These are phyloP conservation scores for Strix aluco DNA, from an alignment of 2,113 vertebrate genomes.

Conservation along the genomic window DNA sequence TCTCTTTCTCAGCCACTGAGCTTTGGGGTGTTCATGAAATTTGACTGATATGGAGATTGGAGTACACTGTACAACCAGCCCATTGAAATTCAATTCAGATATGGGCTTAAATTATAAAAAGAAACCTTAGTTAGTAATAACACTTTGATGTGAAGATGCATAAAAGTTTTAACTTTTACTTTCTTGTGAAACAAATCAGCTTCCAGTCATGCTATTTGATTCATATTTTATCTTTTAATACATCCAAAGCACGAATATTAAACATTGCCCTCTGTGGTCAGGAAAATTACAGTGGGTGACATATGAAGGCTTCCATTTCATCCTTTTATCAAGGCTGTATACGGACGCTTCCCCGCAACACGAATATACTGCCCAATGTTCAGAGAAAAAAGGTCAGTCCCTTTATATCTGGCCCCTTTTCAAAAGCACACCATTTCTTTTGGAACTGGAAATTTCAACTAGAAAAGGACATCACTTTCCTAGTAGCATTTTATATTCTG, in stretches of 20 bases:
- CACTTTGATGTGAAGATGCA: conserved; percentile 68
- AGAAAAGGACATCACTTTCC: not conserved
- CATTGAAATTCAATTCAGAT: conserved; percentile 68
- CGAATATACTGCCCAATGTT: not conserved
- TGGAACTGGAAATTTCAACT: not conserved
- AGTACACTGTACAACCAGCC: conserved; percentile 1
- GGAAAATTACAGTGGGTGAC: not conserved
- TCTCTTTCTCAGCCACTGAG: conserved; percentile 38
- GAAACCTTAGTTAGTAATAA: conserved; percentile 56
- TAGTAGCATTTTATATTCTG: not conserved
- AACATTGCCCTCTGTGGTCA: conserved; percentile 8
- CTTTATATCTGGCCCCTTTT: not conserved
- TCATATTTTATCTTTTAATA: conserved; percentile 66
- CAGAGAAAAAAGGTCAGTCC: not conserved
- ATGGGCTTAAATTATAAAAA: conserved; percentile 55
- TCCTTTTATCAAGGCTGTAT: not conserved
- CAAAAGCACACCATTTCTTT: not conserved
- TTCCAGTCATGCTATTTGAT: conserved; percentile 63
- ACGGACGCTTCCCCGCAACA: not conserved
- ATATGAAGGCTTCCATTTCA: conserved; percentile 15
- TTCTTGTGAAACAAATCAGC: conserved; percentile 64
- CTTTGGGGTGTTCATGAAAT: conserved; percentile 57
- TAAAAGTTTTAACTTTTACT: conserved; percentile 68
- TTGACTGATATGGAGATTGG: conserved; percentile 31
- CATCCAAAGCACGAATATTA: conserved; percentile 31